Percentiles rank a stretch among this genome's conserved stretches.
phyloP scores from a whole-genome alignment of 2,113 vertebrate species.

The Aspidoscelis tigris region DNA sequence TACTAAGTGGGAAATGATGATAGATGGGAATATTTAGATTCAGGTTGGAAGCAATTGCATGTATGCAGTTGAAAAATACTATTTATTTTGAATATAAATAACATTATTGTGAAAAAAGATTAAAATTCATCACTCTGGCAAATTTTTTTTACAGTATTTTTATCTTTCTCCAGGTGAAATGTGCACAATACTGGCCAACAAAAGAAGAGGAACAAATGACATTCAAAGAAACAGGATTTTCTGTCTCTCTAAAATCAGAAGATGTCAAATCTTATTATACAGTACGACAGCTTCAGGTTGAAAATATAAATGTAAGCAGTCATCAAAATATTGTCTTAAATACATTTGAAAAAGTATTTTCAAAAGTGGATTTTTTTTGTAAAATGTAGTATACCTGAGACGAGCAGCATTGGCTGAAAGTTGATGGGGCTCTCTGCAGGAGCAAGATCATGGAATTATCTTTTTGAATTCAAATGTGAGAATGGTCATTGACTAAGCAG shows the following conservation, averaged over 20 bases:
- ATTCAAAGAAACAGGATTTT: conserved; percentile 91
- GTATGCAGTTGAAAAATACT: not conserved
- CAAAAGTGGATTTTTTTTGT: not conserved
- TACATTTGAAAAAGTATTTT: conserved; percentile 13
- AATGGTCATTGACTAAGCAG: too few relatives aligned
- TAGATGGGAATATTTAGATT: not conserved
- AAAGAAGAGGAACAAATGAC: conserved; percentile 85
- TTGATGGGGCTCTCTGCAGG: not conserved
- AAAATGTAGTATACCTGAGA: not conserved
- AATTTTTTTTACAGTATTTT: not conserved
- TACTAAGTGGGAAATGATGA: not conserved
- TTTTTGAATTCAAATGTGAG: not conserved
- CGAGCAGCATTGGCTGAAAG: not conserved
- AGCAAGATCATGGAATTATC: not conserved
- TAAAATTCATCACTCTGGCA: not conserved
- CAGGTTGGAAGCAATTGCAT: not conserved
- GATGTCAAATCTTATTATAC: conserved; percentile 93
- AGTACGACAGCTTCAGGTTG: conserved; percentile 88
- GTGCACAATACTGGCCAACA: conserved; percentile 97
- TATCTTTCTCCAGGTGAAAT: conserved; percentile 87
- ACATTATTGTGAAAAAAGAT: not conserved
- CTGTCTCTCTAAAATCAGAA: conserved; percentile 90
- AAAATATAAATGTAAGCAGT: conserved; percentile 87
- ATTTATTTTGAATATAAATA: not conserved
- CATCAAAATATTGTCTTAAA: conserved; percentile 12